Conservation (phyloP, 2,888 invertebrate genomes). For the Phyllotreta striolata region DNA sequence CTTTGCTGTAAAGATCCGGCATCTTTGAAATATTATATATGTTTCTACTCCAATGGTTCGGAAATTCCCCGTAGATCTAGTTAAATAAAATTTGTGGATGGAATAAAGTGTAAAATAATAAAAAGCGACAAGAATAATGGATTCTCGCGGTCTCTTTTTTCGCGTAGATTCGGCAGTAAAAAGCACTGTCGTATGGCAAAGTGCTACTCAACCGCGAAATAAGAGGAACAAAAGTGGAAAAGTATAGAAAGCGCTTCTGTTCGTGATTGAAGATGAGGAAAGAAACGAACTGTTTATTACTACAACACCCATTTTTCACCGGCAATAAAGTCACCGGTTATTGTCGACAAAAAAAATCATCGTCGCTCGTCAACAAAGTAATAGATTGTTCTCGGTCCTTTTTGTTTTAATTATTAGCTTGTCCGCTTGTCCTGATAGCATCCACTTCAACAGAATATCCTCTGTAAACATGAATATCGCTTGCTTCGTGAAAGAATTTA, state of each 20-base stretch:
- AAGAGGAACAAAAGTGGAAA: conserved; percentile 23
- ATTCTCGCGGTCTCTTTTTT: conserved; percentile 14
- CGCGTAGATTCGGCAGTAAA: conserved; percentile 16
- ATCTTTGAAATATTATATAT: too few species aligned
- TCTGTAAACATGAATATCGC: too few species aligned
- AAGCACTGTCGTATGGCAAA: conserved; percentile 22
- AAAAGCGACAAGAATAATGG: conserved; percentile 25
- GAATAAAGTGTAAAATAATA: conserved; percentile 21
- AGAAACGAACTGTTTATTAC: conserved; percentile 17
- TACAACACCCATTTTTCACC: conserved; percentile 12
- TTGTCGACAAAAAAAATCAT: too few species aligned
- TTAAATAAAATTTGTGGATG: conserved; percentile 19
- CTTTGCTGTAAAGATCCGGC: too few species aligned
- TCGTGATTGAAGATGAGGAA: conserved; percentile 20
- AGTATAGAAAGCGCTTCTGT: conserved; percentile 18
- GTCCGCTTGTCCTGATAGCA: too few species aligned
- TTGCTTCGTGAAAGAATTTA: too few species aligned
- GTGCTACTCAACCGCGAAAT: conserved; percentile 15
- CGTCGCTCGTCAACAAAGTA: too few species aligned
- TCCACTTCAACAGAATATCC: too few species aligned
- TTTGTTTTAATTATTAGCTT: too few species aligned
- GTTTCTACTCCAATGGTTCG: too few species aligned
- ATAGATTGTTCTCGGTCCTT: too few species aligned
- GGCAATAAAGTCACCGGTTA: conserved; percentile 8
- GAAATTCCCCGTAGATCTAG: not conserved